Base-by-base conservation (phyloP, 2,888 invertebrate genomes). In the Sipunculus nudus region DNA sequence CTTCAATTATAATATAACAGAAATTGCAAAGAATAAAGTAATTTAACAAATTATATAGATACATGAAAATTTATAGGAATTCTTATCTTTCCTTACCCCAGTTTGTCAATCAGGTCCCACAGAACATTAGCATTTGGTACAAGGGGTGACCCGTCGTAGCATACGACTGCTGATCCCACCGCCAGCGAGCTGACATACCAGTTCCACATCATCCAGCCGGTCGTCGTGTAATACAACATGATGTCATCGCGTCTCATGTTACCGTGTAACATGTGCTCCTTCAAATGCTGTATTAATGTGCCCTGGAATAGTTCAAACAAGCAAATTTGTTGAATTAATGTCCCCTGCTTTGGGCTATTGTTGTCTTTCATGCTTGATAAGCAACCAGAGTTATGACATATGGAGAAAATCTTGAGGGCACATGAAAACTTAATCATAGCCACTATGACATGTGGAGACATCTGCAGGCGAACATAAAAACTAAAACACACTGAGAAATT, bases 191-290 rank as follows among this genome's bases (percentile, higher is more conserved):
- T 79, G 29, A 87, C 84, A 55, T 85, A 74, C 87, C 87, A 88
- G 73, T 88, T 87, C 86, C 87, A 88, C 87, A 87, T 88, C 87
- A 88, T 88, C 88, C 88, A 88, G 21, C 87, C 88, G 31, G 86
- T 84, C 85, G 87, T 87, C 19, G 87, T 87, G 75, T 86, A 88
- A 76, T 87, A 88, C 53, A 88, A 77, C 68, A 88, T 81, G 26
- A 85, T 78, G 74, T 88, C 88, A 35, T 80, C 75, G 35, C 78
- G 66, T 6, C 71, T 75, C 70, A 86, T 80, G 73, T 86, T 83
- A 39, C 85, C 82, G 67, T 87, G 87, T 23, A 88, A 76, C 8
- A 84, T 57, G 72, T 88, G 87, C 70, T 88, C 87, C 67, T 86
- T 86, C 39, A 86, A 71, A 71, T 88, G 87, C 67, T 88, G 86